These are phyloP conservation scores for Cataglyphis livida DNA, from an alignment of 2,888 invertebrate genomes.

Conservation along the genomic window DNA sequence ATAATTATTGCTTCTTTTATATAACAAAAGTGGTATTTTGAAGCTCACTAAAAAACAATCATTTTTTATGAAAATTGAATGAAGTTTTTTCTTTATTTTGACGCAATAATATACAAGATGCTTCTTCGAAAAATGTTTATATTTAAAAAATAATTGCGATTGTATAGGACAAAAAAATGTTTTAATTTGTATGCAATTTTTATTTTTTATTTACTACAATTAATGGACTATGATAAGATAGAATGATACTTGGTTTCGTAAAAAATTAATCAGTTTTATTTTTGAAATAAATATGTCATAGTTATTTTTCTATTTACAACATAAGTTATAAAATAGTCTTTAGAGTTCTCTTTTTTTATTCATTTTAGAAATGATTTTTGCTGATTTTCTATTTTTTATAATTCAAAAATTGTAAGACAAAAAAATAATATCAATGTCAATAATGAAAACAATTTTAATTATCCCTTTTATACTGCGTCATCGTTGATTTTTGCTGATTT, in stretches of 20 bases:
- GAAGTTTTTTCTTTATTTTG: not conserved
- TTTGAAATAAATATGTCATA: not conserved
- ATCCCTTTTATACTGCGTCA: not conserved
- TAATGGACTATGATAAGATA: not conserved
- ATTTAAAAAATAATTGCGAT: not conserved
- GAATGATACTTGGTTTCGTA: not conserved
- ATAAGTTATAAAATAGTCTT: not conserved
- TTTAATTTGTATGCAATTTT: not conserved
- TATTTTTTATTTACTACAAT: not conserved
- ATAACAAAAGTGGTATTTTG: not conserved
- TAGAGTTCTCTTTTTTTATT: not conserved
- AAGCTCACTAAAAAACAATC: not conserved
- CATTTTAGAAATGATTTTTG: not conserved
- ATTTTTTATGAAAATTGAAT: not conserved
- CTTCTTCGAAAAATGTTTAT: slow-evolving; percentile 14
- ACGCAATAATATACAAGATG: not conserved
- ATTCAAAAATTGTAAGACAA: not conserved
- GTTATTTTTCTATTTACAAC: not conserved
- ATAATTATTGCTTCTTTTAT: not conserved
- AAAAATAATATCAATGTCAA: not conserved
- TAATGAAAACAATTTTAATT: not conserved
- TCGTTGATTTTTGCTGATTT: not conserved
- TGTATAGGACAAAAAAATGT: not conserved
- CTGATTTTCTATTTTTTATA: no score
- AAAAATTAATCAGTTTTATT: not conserved